phyloP scores from a whole-genome alignment of 2,888 invertebrate species.

The Siphlonurus alternatus region DNA sequence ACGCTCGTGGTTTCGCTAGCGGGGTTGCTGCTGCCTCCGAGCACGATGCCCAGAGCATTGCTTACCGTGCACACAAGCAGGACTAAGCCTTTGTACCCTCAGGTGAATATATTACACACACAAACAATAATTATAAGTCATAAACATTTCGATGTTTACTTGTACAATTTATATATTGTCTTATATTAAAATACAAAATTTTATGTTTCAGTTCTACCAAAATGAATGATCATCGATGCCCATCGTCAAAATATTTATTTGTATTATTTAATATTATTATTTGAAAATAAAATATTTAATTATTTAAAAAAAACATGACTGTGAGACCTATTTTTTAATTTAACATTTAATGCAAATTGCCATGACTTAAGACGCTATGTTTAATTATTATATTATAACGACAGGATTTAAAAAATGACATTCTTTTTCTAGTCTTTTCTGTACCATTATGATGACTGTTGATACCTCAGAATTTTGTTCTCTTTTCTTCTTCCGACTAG shows the following conservation, averaged over 20 bases:
- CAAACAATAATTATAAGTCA: not conserved
- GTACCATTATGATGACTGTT: too few relatives aligned
- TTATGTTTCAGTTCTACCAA: not conserved
- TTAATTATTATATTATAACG: too few relatives aligned
- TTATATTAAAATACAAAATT: not conserved
- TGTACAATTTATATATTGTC: not conserved
- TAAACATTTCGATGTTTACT: not conserved
- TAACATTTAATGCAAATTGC: too few relatives aligned
- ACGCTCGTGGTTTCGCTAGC: slow-evolving; percentile 6
- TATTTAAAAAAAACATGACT: not conserved
- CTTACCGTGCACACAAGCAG: slow-evolving; percentile 35
- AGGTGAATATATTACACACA: not conserved
- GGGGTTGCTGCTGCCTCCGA: slow-evolving; percentile 9
- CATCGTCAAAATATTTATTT: not conserved
- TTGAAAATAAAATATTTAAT: not conserved
- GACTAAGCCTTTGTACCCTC: not conserved
- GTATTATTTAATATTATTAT: not conserved
- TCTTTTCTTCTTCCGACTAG: too few relatives aligned
- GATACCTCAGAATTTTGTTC: too few relatives aligned
- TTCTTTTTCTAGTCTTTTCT: too few relatives aligned
- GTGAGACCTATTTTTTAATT: not conserved
- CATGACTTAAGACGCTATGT: too few relatives aligned
- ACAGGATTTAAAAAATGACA: too few relatives aligned
- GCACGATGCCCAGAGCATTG: slow-evolving; percentile 45
- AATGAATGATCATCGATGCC: not conserved